Evolutionary conservation across 2,888 invertebrate genomes (phyloP).

Genomic region (Acrobasis suavella): DNA sequence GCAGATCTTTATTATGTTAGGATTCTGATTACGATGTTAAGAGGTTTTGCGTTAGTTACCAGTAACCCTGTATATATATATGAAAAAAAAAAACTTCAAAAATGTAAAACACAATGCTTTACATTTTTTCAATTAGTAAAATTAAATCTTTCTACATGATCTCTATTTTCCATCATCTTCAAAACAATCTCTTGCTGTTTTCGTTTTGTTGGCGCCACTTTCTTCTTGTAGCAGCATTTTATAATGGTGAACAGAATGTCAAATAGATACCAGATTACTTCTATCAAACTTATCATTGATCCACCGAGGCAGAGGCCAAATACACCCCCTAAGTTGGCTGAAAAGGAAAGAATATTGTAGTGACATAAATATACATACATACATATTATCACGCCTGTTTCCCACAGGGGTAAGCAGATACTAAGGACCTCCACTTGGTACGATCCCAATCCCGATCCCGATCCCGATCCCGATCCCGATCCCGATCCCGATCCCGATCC

Average conservation of each 20-base stretch:
- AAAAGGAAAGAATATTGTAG: slow-evolving; percentile 32
- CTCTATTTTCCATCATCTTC: background rate
- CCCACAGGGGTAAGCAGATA: too few relatives aligned
- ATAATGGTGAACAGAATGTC: slow-evolving; percentile 3
- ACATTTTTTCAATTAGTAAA: slow-evolving; percentile 7
- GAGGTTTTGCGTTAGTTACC: too few relatives aligned
- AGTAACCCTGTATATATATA: too few relatives aligned
- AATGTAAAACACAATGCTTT: too few relatives aligned
- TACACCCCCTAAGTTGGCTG: slow-evolving; percentile 71
- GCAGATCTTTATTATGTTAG: too few relatives aligned
- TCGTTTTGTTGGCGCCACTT: background rate
- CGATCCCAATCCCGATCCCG: too few relatives aligned
- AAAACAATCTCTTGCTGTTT: background rate
- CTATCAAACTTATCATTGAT: slow-evolving; percentile 61
- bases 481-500: too few relatives aligned
- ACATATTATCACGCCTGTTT: background rate
- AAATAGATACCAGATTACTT: slow-evolving; percentile 47
- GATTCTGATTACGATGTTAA: too few relatives aligned
- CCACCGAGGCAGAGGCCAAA: slow-evolving; percentile 66
- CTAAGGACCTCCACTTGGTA: too few relatives aligned
- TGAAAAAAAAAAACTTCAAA: too few relatives aligned
- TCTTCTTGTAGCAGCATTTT: background rate
- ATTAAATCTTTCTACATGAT: slow-evolving; percentile 4
- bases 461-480: too few relatives aligned
- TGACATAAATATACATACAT: background rate